Base-by-base conservation (phyloP, 2,888 invertebrate species). In the Thereva unica region DNA sequence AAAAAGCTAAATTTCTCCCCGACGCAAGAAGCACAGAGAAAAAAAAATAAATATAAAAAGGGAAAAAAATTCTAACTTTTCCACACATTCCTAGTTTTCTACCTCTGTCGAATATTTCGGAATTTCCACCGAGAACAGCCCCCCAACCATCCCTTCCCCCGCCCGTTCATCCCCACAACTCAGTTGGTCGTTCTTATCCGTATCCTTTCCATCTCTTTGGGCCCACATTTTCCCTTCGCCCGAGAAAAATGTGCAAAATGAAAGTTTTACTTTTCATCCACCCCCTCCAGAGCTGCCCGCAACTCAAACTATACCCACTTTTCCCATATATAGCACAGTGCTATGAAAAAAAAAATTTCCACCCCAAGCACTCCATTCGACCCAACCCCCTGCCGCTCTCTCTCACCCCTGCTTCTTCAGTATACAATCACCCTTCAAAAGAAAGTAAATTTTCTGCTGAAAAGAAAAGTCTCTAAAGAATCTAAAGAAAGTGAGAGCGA, bases 161-260 rank as follows among this genome's bases (percentile, higher is more conserved):
- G 1, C 23, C 23, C 23, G 1, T 2, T 23, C 23, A 23, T 23
- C 23, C 23, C 53, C 40, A 53, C 10, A 38, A 38, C 38, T 53
- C 53, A 10, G 38, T 34, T 53, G 53, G 37, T 38, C 40, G 23
- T 53, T 53, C 40, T 40, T 53, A 50, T 53, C 40, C 10, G 38
- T 10, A 53, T 53, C 40, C 53, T 9, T 53, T 40, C 53, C 23
- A 38, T 40, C 37, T 53, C 53, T 53, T 53, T 23, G 53, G 38
- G 53, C 40, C 40, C 53, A 40, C 53, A 53, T 53, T 53, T 53
- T 53, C 40, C 53, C 23, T 53, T 53, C 40, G 38, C 10, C 23
- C 41, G 35, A 56, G 42, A 56, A 56, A 56, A 56, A 56, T 56
- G 55, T 56, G 55, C 55, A 56, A 56, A 56, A 56, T 56, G 55